Percentiles rank a stretch among this genome's conserved stretches.
These are phyloP conservation scores for Bombus sylvicola DNA, from an alignment of 1,140 invertebrate species.

Conservation along the genomic window DNA sequence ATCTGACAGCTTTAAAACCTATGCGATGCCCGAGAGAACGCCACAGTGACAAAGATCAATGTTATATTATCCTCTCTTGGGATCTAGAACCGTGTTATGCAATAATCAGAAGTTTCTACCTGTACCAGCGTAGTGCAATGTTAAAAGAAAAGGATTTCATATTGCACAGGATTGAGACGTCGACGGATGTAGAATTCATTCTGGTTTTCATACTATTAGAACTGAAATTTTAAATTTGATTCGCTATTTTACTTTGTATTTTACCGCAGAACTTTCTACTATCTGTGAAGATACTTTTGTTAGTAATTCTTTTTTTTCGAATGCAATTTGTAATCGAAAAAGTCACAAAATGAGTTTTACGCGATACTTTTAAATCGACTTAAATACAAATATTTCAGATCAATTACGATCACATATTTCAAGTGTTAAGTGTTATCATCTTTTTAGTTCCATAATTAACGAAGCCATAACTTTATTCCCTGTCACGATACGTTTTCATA, in stretches of 20 bases:
- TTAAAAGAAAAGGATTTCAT: not conserved
- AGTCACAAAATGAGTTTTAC: too few species aligned
- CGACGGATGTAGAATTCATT: not conserved
- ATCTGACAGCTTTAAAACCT: not conserved
- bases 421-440: not conserved
- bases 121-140: not conserved
- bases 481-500: not conserved
- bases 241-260: too few species aligned
- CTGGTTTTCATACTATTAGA: not conserved
- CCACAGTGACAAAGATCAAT: not conserved
- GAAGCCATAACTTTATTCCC: not conserved
- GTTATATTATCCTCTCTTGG: not conserved
- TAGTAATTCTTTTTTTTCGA: too few species aligned
- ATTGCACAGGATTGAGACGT: not conserved
- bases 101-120: not conserved
- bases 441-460: not conserved
- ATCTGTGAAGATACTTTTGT: too few species aligned
- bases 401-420: too few species aligned
- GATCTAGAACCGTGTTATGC: not conserved
- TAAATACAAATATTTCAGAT: too few species aligned
- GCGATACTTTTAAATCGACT: too few species aligned
- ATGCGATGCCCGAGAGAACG: not conserved
- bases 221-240: too few species aligned
- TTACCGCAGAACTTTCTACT: not conserved
- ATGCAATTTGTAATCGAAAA: too few species aligned